Conservation (phyloP, 2,113 vertebrate species). For the Amphiprion ocellaris region DNA sequence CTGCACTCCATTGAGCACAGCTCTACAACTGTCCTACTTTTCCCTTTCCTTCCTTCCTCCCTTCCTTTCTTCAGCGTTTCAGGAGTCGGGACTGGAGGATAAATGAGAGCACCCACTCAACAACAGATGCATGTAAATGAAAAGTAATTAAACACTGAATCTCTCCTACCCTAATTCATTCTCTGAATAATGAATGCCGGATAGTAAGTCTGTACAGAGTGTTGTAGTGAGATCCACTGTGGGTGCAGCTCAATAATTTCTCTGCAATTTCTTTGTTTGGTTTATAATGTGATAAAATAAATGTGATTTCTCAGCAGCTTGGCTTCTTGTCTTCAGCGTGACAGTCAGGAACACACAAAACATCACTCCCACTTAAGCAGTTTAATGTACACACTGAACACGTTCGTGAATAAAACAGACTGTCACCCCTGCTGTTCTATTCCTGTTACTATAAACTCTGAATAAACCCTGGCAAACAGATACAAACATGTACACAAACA, state of each 20-base stretch:
- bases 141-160: slow-evolving; percentile 63
- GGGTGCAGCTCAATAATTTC: neutral
- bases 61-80: slow-evolving; percentile 18
- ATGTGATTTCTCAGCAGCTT: slow-evolving; percentile 5
- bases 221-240: slow-evolving; percentile 6
- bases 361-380: neutral
- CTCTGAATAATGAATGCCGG: slow-evolving; percentile 55
- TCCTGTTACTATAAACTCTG: slow-evolving; percentile 32
- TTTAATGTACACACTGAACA: slow-evolving; percentile 5
- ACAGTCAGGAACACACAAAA: slow-evolving; percentile 16
- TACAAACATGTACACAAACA: slow-evolving; percentile 22
- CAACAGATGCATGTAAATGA: slow-evolving; percentile 66
- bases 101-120: slow-evolving; percentile 39
- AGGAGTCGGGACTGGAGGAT: slow-evolving; percentile 21
- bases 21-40: slow-evolving; percentile 47
- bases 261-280: slow-evolving; percentile 21
- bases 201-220: neutral
- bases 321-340: slow-evolving; percentile 3
- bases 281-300: slow-evolving; percentile 31
- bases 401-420: slow-evolving; percentile 39
- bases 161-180: slow-evolving; percentile 27
- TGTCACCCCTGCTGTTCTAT: slow-evolving; percentile 32
- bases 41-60: slow-evolving; percentile 15
- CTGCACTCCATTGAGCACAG: slow-evolving; percentile 16
- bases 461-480: slow-evolving; percentile 17